Evolutionary conservation across 2,797 vertebrate genomes (phyloP), one percentile per base, ranked within the genome.

Genomic region (Austrolebias charrua): DNA sequence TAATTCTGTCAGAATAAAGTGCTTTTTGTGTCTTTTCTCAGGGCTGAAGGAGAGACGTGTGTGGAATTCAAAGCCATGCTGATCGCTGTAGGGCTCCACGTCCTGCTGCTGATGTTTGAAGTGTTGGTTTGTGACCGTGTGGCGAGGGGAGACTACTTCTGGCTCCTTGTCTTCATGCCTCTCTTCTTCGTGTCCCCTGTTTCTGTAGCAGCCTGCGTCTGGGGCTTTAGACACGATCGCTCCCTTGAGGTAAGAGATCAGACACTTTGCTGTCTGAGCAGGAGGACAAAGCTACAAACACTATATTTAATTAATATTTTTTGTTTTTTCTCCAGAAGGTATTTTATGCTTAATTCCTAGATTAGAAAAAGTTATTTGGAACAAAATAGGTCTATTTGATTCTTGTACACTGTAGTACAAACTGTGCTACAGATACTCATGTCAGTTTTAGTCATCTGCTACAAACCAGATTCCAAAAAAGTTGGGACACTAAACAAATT

Each of bases 31-130:
- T 43, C 18, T 0, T 44, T 20, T 9, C 16, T 31, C 43, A 99
- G 97, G 94, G 96, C 97, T 66, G 97, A 99, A 89, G 97, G 97
- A 47, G 97, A 99, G 92, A 98, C 96, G 0, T 99, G 96, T 49
- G 96, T 99, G 90, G 97, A 99, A 86, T 99, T 99, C 71, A 99
- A 99, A 83, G 97, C 97, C 42, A 99, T 99, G 97, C 87, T 99
- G 74, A 98, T 99, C 49, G 96, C 97, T 0, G 96, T 99, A 54
- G 96, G 97, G 20, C 97, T 99, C 78, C 97, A 99, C 76, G 91
- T 99, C 63, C 93, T 99, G 0, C 84, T 99, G 81, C 90, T 99
- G 67, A 96, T 97, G 94, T 99, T 99, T 42, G 97, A 99, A 90
- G 96, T 99, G 67, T 86, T 99, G 69, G 96, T 99, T 82, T 99